Evolutionary conservation across 2,797 vertebrate genomes (phyloP), one percentile per base, ranked within the genome.

Genomic region (Gymnoscopelus braueri): DNA sequence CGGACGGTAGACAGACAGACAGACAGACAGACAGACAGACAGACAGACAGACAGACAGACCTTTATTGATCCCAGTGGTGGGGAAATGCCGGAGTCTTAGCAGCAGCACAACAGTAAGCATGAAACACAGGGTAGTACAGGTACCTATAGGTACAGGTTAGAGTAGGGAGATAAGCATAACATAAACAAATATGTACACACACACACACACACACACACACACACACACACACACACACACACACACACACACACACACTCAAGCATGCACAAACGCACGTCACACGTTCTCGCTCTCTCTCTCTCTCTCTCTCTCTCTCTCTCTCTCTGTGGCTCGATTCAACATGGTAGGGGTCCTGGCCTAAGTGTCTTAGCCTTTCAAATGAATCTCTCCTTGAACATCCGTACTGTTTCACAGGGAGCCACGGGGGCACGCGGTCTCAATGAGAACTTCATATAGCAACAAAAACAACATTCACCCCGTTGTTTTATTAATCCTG

Each of bases 401-500:
- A 67, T 79, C 81, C 67, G 68, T 81, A 59, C 53, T 84, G 78
- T 81, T 78, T 83, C 75, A 69, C 80, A 10, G 39, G 39, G 67
- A 81, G 55, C 71, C 81, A 70, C 67, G 0, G 55, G 82, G 70
- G 85, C 63, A 81, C 77, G 65, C 13, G 4, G 75, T 71, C 83
- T 87, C 82, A 72, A 5, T 84, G 81, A 79, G 85, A 87, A 84
- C 76, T 78, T 88, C 84, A 44, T 81, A 79, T 75, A 73, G 77
- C 76, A 57, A 79, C 82, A 78, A 23, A 72, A 88, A 44, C 39
- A 84, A 84, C 68, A 75, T 82, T 81, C 77, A 66, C 72, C 75
- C 63, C 12, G 67, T 86, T 83, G 78, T 86, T 85, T 82, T 81
- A 83, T 84, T 86, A 91, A 90, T 89, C 85, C 83, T 72, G 80